Conservation (phyloP, 2,888 invertebrate species). For the Meloe dianella region DNA sequence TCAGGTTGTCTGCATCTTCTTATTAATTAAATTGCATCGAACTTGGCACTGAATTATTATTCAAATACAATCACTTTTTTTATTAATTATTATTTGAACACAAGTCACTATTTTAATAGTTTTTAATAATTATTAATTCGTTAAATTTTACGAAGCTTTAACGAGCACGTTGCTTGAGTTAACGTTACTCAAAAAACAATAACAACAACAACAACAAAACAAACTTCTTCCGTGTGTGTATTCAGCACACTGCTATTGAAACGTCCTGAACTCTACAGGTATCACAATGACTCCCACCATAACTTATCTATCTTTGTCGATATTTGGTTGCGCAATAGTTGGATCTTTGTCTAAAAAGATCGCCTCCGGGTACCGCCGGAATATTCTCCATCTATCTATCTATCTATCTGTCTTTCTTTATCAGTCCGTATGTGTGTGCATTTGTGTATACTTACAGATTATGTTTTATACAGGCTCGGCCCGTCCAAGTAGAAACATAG, state of each 20-base stretch:
- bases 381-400: background rate
- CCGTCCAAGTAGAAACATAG: too few species aligned
- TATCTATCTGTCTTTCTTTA: background rate
- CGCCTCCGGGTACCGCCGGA: slow-evolving; percentile 24
- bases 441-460: background rate
- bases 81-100: too few species aligned
- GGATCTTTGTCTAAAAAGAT: slow-evolving; percentile 29
- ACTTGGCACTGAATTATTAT: background rate
- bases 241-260: slow-evolving; percentile 8
- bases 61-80: background rate
- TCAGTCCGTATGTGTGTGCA: background rate
- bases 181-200: background rate
- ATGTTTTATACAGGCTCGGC: background rate
- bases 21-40: background rate
- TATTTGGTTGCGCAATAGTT: slow-evolving; percentile 20
- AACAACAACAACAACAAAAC: background rate
- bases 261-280: slow-evolving; percentile 50
- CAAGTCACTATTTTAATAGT: too few species aligned
- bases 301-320: slow-evolving; percentile 35
- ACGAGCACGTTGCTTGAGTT: too few species aligned
- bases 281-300: slow-evolving; percentile 43
- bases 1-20: slow-evolving; percentile 25
- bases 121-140: too few species aligned
- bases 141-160: too few species aligned
- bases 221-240: background rate